Conservation (phyloP, 2,113 vertebrate species). For the Cranoglanis bouderius region DNA sequence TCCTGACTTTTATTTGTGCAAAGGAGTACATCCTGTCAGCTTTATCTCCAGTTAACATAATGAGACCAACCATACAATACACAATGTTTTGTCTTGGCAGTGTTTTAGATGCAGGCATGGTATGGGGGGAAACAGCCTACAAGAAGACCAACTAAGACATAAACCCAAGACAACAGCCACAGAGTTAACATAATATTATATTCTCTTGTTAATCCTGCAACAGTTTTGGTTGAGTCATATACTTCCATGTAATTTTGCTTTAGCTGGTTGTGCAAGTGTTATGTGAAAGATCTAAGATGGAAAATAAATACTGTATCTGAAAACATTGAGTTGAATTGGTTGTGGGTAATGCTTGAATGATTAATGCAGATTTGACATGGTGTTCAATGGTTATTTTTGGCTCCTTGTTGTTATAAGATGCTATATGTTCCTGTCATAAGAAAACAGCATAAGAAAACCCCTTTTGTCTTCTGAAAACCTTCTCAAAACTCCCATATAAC, state of each 20-base stretch:
- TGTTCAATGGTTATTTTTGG: background rate
- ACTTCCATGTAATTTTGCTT: background rate
- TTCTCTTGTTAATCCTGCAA: too few species aligned
- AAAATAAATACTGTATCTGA: background rate
- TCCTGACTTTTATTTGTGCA: constrained; percentile 41
- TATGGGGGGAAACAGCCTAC: too few species aligned
- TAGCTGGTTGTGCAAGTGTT: background rate
- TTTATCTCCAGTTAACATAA: constrained; percentile 48
- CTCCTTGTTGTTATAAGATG: background rate
- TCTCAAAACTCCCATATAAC: background rate
- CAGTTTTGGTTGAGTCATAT: background rate
- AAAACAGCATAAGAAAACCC: background rate
- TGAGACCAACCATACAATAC: background rate
- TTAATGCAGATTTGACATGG: background rate
- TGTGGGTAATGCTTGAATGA: background rate
- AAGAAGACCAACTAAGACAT: background rate
- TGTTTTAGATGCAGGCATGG: background rate
- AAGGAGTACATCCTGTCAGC: constrained; percentile 36
- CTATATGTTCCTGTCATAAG: background rate
- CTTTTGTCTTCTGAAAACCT: background rate
- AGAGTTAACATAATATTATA: background rate
- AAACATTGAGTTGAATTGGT: background rate
- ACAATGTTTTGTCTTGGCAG: background rate
- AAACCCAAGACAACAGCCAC: background rate
- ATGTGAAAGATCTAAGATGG: background rate